These are phyloP conservation scores for Lordiphosa andalusiaca DNA, from an alignment of 2,888 invertebrate genomes.

Conservation along the genomic window DNA sequence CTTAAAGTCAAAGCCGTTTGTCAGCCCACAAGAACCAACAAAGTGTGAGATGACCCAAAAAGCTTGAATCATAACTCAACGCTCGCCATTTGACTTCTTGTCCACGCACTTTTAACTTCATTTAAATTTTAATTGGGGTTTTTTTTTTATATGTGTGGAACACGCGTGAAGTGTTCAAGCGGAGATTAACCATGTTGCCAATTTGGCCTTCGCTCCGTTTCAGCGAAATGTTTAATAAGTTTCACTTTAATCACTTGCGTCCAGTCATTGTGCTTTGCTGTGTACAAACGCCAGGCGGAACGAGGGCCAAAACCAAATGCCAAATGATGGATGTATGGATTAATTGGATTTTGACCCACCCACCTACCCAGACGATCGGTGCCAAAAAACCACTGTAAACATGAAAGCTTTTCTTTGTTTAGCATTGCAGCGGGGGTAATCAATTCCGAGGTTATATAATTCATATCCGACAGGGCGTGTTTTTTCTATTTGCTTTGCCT, in stretches of 20 bases:
- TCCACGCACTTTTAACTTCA: too few species aligned
- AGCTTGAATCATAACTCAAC: too few species aligned
- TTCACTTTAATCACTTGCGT: conserved; percentile 37
- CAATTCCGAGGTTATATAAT: conserved; percentile 4
- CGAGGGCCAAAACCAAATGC: conserved; percentile 28
- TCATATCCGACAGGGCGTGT: neutral
- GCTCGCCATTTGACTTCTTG: too few species aligned
- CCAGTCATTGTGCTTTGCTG: conserved; percentile 9
- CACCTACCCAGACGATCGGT: conserved; percentile 18
- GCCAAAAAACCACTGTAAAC: conserved; percentile 11
- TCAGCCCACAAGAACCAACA: too few species aligned
- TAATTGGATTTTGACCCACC: conserved; percentile 35
- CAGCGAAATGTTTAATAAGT: conserved; percentile 38
- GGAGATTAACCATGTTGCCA: neutral
- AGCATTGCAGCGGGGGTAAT: neutral
- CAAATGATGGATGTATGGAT: conserved; percentile 7
- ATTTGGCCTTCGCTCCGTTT: conserved; percentile 37
- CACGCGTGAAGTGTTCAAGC: neutral
- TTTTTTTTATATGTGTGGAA: neutral
- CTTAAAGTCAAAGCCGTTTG: too few species aligned
- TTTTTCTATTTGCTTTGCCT: too few species aligned
- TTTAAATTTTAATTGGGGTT: neutral
- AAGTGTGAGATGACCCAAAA: too few species aligned
- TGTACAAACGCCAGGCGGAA: neutral
- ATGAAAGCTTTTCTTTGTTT: conserved; percentile 14